A percentile compares a stretch with the other conserved stretches of the same genome.
Evolutionary conservation across 1,140 invertebrate species (phyloP).

Genomic region (Aphelinus certus): DNA sequence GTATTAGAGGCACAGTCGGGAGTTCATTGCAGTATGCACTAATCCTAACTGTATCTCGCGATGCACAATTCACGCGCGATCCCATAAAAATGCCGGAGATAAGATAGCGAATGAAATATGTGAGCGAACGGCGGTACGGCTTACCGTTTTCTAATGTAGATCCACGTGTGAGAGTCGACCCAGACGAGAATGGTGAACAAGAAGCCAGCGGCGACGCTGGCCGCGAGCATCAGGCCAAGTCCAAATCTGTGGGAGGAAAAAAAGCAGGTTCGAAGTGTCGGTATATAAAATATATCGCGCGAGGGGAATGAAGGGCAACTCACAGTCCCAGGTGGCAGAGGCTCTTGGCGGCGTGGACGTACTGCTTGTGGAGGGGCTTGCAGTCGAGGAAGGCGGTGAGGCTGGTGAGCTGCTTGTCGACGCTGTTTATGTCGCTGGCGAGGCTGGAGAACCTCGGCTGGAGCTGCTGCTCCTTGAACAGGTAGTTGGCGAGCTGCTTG

Average conservation of each 20-base stretch:
- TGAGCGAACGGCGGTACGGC: conserved; percentile 34
- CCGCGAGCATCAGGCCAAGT: conserved; percentile 83
- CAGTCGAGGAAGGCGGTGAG: conserved; percentile 80
- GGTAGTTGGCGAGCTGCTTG: conserved; percentile 69
- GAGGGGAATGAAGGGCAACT: conserved; percentile 50
- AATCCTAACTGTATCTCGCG: too few species aligned
- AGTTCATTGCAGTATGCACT: too few species aligned
- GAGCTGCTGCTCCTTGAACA: conserved; percentile 72
- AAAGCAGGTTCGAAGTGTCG: neutral
- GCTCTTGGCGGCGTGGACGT: conserved; percentile 77
- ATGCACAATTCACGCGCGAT: too few species aligned
- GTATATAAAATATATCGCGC: conserved; percentile 15
- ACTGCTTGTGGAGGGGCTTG: conserved; percentile 80
- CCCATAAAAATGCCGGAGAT: too few species aligned
- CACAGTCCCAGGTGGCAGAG: conserved; percentile 83
- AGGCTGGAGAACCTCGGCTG: conserved; percentile 77
- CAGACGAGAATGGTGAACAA: conserved; percentile 91
- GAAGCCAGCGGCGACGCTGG: conserved; percentile 84
- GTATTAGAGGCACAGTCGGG: too few species aligned
- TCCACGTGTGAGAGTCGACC: conserved; percentile 95
- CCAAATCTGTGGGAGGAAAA: conserved; percentile 68
- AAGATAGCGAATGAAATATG: too few species aligned
- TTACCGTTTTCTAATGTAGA: conserved; percentile 92
- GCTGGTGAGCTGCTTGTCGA: conserved; percentile 69
- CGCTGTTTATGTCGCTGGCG: conserved; percentile 75